Evolutionary conservation across 2,113 vertebrate species (phyloP).

Genomic region (Bos indicus): DNA sequence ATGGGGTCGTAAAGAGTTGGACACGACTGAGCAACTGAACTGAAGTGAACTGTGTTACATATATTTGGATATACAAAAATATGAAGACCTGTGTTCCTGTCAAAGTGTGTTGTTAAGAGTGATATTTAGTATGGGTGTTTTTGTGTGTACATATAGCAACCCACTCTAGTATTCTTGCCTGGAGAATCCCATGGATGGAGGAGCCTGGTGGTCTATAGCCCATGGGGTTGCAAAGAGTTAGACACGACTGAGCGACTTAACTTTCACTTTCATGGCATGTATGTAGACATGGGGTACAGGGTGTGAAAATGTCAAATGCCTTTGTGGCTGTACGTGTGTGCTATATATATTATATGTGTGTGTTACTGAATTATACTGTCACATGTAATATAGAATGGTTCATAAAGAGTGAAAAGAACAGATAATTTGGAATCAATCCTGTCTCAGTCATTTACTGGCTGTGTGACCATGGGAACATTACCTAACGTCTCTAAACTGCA

Average conservation of each 20-base stretch:
- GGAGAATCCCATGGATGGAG: too few species aligned
- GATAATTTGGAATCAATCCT: background rate
- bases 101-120: background rate
- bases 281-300: too few species aligned
- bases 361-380: background rate
- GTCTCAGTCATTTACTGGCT: background rate
- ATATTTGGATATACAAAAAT: background rate
- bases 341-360: background rate
- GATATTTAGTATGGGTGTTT: background rate
- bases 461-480: background rate
- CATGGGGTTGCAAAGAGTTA: too few species aligned
- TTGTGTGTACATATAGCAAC: background rate
- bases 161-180: too few species aligned
- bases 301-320: background rate
- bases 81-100: background rate
- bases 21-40: background rate
- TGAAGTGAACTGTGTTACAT: background rate
- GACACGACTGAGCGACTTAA: too few species aligned
- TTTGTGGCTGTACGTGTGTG: background rate
- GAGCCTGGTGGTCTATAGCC: too few species aligned
- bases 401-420: background rate
- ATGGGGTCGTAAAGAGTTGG: accelerated
- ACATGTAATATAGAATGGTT: background rate
- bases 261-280: background rate
- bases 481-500: background rate